Base-by-base conservation (phyloP, 2,113 vertebrate genomes). In the Ameiurus melas region DNA sequence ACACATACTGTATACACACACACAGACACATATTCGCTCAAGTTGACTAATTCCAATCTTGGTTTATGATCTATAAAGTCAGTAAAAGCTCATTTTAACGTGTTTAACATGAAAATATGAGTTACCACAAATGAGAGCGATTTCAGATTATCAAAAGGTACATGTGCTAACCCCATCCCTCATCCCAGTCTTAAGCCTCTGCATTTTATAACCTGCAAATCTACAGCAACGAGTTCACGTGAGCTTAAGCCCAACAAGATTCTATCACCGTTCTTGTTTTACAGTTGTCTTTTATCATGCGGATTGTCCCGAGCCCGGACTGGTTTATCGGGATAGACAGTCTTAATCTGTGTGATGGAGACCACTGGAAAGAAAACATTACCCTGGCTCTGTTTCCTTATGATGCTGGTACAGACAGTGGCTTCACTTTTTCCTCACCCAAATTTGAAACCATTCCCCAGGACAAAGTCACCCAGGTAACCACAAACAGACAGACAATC, bases 401-500 rank as follows among this genome's bases (percentile, higher is more conserved):
- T 0, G 98, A 99, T 20, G 97, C 98, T 0, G 98, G 98, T 55
- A 99, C 98, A 0, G 98, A 99, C 73, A 99, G 98, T 3, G 98
- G 98, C 36, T 99, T 99, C 94, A 99, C 98, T 4, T 99, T 99
- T 94, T 99, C 98, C 2, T 99, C 98, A 0, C 98, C 98, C 53
- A 99, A 99, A 91, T 99, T 97, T 85, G 97, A 98, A n/a, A 99
- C 98, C 47, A 97, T 99, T 91, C 98, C 98, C 0, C 98, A 99
- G 92, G 98, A 97, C 88, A 96, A 96, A 9, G 96, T 99, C 87
- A 97, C 95, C 3, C 95, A 97, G 96, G 98, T 98, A 90, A 87
- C 20, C 14, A 16, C 2, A 20, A 75, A 71, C 71, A 36, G 7
- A 43, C 27, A 22, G 20, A 62, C 1, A 27, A 47, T 13, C 1